phyloP scores from a whole-genome alignment of 2,888 invertebrate species.

The Argyresthia albistria region DNA sequence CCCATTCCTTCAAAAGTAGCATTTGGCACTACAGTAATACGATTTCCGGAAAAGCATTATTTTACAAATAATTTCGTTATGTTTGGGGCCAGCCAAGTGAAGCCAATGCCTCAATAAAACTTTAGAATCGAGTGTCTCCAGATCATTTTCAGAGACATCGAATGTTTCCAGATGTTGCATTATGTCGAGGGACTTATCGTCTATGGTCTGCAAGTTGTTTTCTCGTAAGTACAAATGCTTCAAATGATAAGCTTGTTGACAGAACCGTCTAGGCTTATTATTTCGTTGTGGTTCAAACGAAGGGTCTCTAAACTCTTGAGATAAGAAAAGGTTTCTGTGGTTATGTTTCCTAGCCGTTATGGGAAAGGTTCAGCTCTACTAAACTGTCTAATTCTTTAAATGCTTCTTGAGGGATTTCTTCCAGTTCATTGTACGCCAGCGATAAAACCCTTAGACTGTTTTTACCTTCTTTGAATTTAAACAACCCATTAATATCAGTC shows the following conservation, averaged over 20 bases:
- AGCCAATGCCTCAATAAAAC: constrained; percentile 49
- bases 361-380: constrained; percentile 42
- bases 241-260: constrained; percentile 39
- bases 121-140: constrained; percentile 33
- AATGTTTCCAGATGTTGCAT: constrained; percentile 52
- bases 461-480: constrained; percentile 34
- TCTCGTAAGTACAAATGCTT: constrained; percentile 42
- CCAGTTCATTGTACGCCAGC: constrained; percentile 35
- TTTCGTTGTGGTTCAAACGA: constrained; percentile 41
- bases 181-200: constrained; percentile 38
- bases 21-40: constrained; percentile 35
- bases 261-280: constrained; percentile 49
- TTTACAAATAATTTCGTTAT: constrained; percentile 29
- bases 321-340: constrained; percentile 41
- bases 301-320: constrained; percentile 37
- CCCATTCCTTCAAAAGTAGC: constrained; percentile 27
- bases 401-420: constrained; percentile 27
- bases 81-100: constrained; percentile 28
- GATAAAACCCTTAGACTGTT: constrained; percentile 32
- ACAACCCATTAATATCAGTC: constrained; percentile 30
- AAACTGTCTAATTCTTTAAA: constrained; percentile 38
- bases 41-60: constrained; percentile 47
- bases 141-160: constrained; percentile 45
- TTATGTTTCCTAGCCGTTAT: constrained; percentile 40
- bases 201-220: constrained; percentile 41